Percentiles rank a stretch among this genome's conserved stretches.
Evolutionary conservation across 2,797 vertebrate species (phyloP).

Genomic region (Fistularia tabacaria): DNA sequence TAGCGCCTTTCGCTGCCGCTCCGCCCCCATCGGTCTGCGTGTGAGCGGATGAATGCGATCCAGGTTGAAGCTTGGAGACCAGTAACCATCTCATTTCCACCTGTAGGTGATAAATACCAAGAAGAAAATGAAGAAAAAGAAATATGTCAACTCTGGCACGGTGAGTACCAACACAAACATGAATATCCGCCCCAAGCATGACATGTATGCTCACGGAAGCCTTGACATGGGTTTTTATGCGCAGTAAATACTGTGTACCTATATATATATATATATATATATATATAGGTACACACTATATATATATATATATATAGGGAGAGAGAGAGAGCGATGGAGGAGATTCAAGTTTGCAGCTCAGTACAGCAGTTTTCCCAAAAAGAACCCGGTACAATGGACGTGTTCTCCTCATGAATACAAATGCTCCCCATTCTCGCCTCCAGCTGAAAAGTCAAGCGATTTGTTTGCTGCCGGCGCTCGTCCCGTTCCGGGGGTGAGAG

Average conservation of each 20-base stretch:
- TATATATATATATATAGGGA: neutral
- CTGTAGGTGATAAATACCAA: constrained; percentile 90
- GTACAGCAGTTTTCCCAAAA: constrained; percentile 26
- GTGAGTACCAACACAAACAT: constrained; percentile 72
- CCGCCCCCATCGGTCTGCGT: too few species aligned
- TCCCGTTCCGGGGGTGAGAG: constrained; percentile 12
- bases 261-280: neutral
- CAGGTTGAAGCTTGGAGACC: neutral
- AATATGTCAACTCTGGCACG: constrained; percentile 93
- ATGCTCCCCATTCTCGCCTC: constrained; percentile 36
- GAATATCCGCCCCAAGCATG: too few species aligned
- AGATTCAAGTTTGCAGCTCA: constrained; percentile 11
- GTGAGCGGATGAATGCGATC: neutral
- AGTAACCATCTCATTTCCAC: constrained; percentile 13
- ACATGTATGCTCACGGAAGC: too few species aligned
- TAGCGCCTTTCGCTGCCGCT: too few species aligned
- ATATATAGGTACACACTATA: neutral
- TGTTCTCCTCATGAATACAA: constrained; percentile 41
- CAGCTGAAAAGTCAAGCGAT: constrained; percentile 27
- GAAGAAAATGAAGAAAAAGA: constrained; percentile 99
- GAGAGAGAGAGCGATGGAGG: constrained; percentile 10
- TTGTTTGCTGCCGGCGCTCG: constrained; percentile 8
- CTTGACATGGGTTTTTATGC: too few species aligned
- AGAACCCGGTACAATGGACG: constrained; percentile 11
- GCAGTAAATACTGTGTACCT: too few species aligned